These are phyloP conservation scores for Hyposoter dolosus DNA, from an alignment of 2,888 invertebrate genomes.

Conservation along the genomic window DNA sequence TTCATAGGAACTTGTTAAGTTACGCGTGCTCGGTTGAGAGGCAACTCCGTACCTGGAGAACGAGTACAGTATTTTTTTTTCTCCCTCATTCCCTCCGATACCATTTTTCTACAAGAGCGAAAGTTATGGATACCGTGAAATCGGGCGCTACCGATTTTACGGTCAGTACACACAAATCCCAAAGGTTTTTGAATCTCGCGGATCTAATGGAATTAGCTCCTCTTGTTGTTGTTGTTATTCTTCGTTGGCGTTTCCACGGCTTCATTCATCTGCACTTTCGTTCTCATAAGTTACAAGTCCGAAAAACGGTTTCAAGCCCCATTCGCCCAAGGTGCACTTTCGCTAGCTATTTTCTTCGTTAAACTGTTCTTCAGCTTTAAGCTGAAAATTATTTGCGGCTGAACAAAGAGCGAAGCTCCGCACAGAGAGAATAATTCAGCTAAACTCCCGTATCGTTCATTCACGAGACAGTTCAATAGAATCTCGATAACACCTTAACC, in stretches of 20 bases:
- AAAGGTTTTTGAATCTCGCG: conserved; percentile 46
- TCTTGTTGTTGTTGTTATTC: conserved; percentile 36
- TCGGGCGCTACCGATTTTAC: conserved; percentile 57
- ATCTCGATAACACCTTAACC: background rate
- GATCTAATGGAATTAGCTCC: conserved; percentile 59
- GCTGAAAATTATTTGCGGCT: background rate
- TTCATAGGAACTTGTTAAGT: conserved; percentile 62
- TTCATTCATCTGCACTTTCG: background rate
- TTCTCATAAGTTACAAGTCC: background rate
- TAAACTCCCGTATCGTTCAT: background rate
- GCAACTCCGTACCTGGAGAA: conserved; percentile 40
- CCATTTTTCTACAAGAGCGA: conserved; percentile 24
- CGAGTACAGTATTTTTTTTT: conserved; percentile 29
- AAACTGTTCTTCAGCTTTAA: background rate
- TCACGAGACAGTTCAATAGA: background rate
- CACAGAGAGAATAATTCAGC: background rate
- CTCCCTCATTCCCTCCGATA: background rate
- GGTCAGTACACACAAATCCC: conserved; percentile 45
- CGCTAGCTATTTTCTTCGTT: background rate
- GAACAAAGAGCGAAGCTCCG: background rate
- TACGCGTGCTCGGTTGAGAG: conserved; percentile 38
- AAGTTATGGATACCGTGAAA: conserved; percentile 50
- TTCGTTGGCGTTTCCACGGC: background rate
- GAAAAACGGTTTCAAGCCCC: background rate
- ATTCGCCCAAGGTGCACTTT: background rate